Base-by-base conservation (phyloP, 2,113 vertebrate species). In the Xenopus laevis region DNA sequence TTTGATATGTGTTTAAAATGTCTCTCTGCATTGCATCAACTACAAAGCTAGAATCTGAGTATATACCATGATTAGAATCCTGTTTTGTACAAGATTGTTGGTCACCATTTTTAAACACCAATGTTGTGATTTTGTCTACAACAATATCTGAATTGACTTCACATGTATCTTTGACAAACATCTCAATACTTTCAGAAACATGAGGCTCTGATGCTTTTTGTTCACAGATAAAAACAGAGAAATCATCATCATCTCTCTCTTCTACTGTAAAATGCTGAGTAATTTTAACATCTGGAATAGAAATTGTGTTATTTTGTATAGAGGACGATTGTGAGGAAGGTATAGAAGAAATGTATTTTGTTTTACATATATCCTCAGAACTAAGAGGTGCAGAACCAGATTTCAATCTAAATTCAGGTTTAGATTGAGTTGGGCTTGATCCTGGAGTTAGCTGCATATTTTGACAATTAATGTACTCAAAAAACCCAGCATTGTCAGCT, bases 201-300 rank as follows among this genome's bases (percentile, higher is more conserved):
- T 89, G 85, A 21, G 93, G 91, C 70, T 95, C 94, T 72, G 65
- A 93, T 89, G 83, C 91, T 87, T 78, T 90, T 85, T 92, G 89
- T 81, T 81, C 85, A 87, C 89, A 93, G 86, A 93, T 83, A 84
- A 90, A 89, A 77, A 87, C 68, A 63, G 87, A 1, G 8, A 40
- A 40, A 9, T 40, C 87, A 84, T 96, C 87, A 84, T 96, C 95
- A 81, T 98, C 95, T 70, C 92, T 92, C 81, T 95, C 95, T 83
- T 98, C 97, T 78, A 91, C 82, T 82, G 97, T 97, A 82, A 98
- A 98, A 83, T 98, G 98, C 65, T 96, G 96, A 15, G 97, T 99
- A 85, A 99, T 98, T 87, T 94, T 98, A 77, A 99, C 94, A 83
- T 99, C 96, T 79, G 97, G 97, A 86, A 99, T 98, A 60, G 95